Evolutionary conservation across 1,140 invertebrate genomes (phyloP), one percentile per base, ranked within the genome.

Genomic region (Manduca sexta): DNA sequence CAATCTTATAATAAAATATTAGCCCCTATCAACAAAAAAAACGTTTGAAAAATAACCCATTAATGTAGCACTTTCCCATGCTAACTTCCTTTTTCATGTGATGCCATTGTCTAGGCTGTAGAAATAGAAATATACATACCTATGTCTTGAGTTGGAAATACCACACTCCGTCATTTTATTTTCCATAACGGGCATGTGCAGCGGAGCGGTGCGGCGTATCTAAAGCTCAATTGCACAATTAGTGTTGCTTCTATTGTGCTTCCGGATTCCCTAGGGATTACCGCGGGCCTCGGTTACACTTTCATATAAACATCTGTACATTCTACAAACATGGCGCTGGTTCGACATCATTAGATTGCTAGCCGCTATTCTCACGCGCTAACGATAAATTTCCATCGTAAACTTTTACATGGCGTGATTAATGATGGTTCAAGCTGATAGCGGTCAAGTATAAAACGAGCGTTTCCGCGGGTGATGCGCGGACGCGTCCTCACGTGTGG

Each of bases 231-330:
- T 77, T 78, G 68, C 68, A 73, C 70, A 75, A 78, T 78, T 71
- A 74, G 64, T 57, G 45, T 61, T 66, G 57, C 62, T 59, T 50
- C 48, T 35, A 50, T 41, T 50, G 26, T 48, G 62, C 59, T 76
- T 80, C 76, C 78, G 74, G 74, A 80, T 73, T 76, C 70, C 69
- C 64, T 61, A 35, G 60, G 62, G 68, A 77, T 77, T 63, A 61
- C 62, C 13, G n/a, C n/a, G 47, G 44, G 33, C 31, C 44, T 29
- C 49, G 17, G 16, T 33, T 45, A 40, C 45, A 52, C 42, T 52
- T 54, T 37, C 30, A 31, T 3, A 30, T 30, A 17, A 26, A 39
- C 42, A 40, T 16, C 10, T 34, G 35, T 44, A 44, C 35, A 43
- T 38, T 37, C 31, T 18, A 26, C 21, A 26, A 26, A 26, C 21